Conservation (phyloP, 2,888 invertebrate species). For the Tipula helvola region DNA sequence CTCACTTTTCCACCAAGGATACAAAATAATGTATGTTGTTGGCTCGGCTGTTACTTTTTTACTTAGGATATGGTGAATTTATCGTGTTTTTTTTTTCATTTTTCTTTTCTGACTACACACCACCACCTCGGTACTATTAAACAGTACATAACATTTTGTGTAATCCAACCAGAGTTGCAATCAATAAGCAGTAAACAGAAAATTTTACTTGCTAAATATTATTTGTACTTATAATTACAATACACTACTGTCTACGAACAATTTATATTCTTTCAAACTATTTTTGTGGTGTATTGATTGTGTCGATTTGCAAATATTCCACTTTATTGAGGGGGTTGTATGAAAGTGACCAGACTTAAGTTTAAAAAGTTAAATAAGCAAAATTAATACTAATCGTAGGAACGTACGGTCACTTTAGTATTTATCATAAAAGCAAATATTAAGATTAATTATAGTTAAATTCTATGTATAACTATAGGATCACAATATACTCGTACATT, state of each 20-base stretch:
- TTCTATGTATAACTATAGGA: background rate
- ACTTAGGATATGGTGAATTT: background rate
- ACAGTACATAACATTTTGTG: background rate
- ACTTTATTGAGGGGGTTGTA: background rate
- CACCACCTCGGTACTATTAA: background rate
- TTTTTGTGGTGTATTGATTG: background rate
- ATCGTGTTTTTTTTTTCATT: background rate
- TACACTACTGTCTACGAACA: background rate
- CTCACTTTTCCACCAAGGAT: background rate
- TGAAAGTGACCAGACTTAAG: background rate
- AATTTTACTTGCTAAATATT: background rate
- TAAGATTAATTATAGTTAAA: background rate
- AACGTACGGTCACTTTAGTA: background rate
- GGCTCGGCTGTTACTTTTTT: background rate
- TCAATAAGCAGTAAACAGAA: background rate
- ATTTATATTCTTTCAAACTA: background rate
- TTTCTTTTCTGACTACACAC: background rate
- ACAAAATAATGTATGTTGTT: background rate
- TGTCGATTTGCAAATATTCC: background rate
- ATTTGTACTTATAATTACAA: background rate
- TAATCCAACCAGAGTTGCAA: background rate
- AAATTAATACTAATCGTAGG: background rate
- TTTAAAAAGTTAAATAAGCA: background rate
- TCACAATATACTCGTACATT: background rate
- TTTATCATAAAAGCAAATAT: background rate